Conservation (phyloP, 1,140 invertebrate species). For the Chironomus striatipennis region DNA sequence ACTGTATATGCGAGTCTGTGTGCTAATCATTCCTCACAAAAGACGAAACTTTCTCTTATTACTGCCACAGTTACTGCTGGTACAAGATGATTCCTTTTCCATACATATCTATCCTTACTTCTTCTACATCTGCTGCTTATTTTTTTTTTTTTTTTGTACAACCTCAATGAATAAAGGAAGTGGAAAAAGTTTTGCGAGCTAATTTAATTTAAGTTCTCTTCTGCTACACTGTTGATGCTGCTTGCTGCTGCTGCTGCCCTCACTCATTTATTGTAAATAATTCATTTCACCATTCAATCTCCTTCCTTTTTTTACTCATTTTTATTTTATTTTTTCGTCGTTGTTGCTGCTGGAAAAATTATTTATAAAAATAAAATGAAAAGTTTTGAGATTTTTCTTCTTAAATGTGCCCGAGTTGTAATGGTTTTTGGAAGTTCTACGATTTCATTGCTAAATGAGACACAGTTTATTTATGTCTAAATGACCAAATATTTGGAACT, state of each 20-base stretch:
- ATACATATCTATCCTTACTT: not conserved
- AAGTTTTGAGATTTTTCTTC: no score
- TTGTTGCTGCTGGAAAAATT: no score
- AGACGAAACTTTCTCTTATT: no score
- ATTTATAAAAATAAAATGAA: no score
- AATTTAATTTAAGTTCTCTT: conserved; percentile 21
- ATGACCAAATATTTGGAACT: no score
- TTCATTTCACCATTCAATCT: conserved; percentile 4
- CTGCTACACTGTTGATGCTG: not conserved
- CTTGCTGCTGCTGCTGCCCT: not conserved
- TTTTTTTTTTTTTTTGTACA: not conserved
- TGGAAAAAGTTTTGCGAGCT: not conserved
- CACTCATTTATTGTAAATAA: conserved; percentile 4
- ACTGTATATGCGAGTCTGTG: no score
- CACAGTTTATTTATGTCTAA: no score
- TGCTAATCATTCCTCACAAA: not conserved
- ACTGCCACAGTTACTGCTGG: no score
- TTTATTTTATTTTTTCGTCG: not conserved
- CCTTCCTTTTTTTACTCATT: not conserved
- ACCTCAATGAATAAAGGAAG: not conserved
- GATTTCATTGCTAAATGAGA: no score
- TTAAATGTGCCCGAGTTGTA: no score
- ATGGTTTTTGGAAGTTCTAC: no score
- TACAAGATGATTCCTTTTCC: not conserved
- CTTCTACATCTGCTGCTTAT: not conserved